phyloP scores from a whole-genome alignment of 2,113 vertebrate genomes.

The Lonchura striata region DNA sequence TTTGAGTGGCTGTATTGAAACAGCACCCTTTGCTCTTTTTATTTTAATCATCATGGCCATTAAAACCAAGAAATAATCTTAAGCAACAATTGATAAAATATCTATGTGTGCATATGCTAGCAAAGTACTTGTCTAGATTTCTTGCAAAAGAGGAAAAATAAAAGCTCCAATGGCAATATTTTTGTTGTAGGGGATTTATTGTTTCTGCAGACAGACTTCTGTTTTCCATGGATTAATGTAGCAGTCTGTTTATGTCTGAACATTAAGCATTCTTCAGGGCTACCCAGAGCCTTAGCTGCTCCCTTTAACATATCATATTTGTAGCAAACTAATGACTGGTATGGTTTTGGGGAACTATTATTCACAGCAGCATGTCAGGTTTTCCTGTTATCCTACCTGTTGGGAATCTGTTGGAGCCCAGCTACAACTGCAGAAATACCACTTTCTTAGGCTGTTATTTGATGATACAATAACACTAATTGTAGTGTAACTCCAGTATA shows the following conservation, averaged over 20 bases:
- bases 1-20: not conserved
- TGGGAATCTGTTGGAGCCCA: not conserved
- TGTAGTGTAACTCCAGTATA: not conserved
- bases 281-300: not conserved
- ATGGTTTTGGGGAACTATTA: not conserved
- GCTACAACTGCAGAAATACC: not conserved
- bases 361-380: not conserved
- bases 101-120: not conserved
- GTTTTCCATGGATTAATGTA: not conserved
- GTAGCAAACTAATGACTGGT: not conserved
- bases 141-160: not conserved
- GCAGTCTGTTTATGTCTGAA: not conserved
- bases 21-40: not conserved
- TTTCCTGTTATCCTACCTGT: not conserved
- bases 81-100: not conserved
- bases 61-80: not conserved
- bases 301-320: not conserved
- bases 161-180: not conserved
- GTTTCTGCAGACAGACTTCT: conserved; percentile 14
- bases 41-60: not conserved
- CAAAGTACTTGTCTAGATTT: not conserved
- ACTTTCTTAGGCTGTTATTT: not conserved
- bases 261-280: not conserved
- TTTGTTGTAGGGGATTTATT: not conserved
- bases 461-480: not conserved